Evolutionary conservation across 2,888 invertebrate genomes (phyloP), one percentile per base, ranked within the genome.

Genomic region (Acleris emargana): DNA sequence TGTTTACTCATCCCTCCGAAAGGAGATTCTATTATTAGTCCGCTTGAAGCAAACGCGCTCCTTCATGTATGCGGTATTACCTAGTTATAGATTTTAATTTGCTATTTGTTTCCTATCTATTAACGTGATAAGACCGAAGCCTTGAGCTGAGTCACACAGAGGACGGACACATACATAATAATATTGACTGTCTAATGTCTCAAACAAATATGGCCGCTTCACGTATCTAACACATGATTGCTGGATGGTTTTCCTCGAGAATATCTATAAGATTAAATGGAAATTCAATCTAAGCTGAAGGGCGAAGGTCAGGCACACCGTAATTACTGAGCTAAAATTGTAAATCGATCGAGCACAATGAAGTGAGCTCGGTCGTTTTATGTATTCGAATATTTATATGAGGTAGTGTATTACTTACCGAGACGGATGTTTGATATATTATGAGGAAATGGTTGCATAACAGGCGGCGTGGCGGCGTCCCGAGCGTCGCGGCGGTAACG

Each of bases 391-490:
- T 28, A 32, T 55, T 38, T 38, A 47, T 22, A 59, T 55, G 43
- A 50, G 54, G n/a, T 32, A n/a, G 5, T 47, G 42, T 54, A 18
- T 55, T 60, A 87, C 88, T 88, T 83, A 90, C 90, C 78, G 79
- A 73, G 71, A 69, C 64, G 71, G 73, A 73, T 78, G 76, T 76
- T 77, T 74, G 72, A 73, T 75, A 38, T 38, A 38, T 13, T 38
- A 74, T 73, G 73, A 73, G 76, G 74, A 73, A 76, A 76, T 80
- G 11, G 82, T 89, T 89, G 87, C 87, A 87, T 89, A 88, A 88
- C 84, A 77, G 78, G 76, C 73, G 77, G 76, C 76, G 72, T 73
- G 78, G 76, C 64, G 20, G 58, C 59, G 63, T 62, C 52, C 59
- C 70, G 73, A 71, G 76, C 77, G 76, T 70, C 75, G 67, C 67